Evolutionary conservation across 2,888 invertebrate species (phyloP).

Genomic region (Drosophila limbata): DNA sequence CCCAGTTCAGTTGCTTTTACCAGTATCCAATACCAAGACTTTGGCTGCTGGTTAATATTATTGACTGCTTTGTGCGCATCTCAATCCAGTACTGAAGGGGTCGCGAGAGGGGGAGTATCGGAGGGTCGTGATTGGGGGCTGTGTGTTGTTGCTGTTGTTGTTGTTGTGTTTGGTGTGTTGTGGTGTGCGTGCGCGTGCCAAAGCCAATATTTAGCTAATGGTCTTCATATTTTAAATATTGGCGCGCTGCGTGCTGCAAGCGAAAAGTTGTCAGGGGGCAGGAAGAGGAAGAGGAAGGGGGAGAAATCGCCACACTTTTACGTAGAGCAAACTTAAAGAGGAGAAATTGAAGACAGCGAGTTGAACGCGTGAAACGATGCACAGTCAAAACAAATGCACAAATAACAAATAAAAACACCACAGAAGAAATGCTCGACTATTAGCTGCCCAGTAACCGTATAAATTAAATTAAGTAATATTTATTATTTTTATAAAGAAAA

Average conservation of each 20-base stretch:
- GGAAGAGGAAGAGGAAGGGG: background rate
- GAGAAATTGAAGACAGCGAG: conserved; percentile 5
- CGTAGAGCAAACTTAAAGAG: conserved; percentile 10
- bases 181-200: conserved; percentile 74
- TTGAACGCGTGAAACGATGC: conserved; percentile 50
- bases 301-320: conserved; percentile 16
- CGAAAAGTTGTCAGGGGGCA: background rate
- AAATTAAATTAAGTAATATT: background rate
- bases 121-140: conserved; percentile 11
- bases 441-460: background rate
- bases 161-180: conserved; percentile 6
- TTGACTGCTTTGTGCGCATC: conserved; percentile 70
- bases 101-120: background rate
- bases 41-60: conserved; percentile 72
- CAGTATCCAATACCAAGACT: conserved; percentile 18
- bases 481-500: no score
- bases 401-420: background rate
- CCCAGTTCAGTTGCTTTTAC: conserved; percentile 6
- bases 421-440: background rate
- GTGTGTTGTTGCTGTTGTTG: background rate
- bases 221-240: conserved; percentile 81
- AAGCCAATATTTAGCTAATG: conserved; percentile 81
- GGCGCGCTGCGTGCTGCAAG: conserved; percentile 48
- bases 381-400: conserved; percentile 43
- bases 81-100: background rate